A percentile compares a stretch with the other conserved stretches of the same genome.
These are phyloP conservation scores for Acanthornis magna DNA, from an alignment of 2,797 vertebrate genomes.

Conservation along the genomic window DNA sequence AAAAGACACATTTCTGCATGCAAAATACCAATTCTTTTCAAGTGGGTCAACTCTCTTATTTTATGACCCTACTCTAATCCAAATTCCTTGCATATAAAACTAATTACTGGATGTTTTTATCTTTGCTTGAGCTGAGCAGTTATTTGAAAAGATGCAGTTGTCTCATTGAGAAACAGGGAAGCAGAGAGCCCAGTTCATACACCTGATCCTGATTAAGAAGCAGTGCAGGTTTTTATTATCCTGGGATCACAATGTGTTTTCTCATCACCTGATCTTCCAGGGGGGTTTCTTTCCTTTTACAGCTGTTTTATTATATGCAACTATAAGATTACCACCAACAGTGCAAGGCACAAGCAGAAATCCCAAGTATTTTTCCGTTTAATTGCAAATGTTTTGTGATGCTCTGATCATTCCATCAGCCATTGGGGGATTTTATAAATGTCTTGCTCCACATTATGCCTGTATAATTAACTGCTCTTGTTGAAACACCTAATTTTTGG, in stretches of 20 bases:
- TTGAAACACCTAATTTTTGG: slow-evolving; percentile 36
- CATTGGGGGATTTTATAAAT: not conserved
- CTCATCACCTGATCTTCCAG: not conserved
- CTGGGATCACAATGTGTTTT: not conserved
- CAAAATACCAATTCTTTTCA: not conserved
- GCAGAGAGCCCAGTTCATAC: not conserved
- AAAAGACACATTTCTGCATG: not conserved
- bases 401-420: slow-evolving; percentile 36
- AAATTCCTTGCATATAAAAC: not conserved
- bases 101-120: not conserved
- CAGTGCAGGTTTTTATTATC: not conserved
- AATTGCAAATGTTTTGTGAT: slow-evolving; percentile 28
- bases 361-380: not conserved
- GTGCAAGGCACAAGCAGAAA: slow-evolving; percentile 4
- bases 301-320: not conserved
- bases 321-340: not conserved
- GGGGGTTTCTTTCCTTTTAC: not conserved
- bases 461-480: slow-evolving; percentile 40
- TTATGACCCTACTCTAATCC: not conserved
- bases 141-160: not conserved
- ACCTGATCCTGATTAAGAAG: not conserved
- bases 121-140: not conserved
- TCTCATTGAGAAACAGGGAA: not conserved
- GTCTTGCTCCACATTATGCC: slow-evolving; percentile 20
- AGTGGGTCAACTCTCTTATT: not conserved